phyloP scores from a whole-genome alignment of 2,797 vertebrate genomes.

The Falco naumanni region DNA sequence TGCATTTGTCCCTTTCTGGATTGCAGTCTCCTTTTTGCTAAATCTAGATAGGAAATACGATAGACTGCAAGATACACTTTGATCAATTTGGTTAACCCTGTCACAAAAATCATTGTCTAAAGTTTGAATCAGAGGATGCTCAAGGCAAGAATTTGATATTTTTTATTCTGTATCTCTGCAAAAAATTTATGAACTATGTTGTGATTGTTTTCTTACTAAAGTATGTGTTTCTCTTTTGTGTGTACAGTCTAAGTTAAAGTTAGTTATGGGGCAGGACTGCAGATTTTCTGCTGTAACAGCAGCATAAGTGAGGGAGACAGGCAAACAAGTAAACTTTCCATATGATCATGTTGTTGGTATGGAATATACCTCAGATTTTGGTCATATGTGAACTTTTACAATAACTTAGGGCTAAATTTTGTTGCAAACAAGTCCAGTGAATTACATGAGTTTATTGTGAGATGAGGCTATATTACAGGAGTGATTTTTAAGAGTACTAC shows the following conservation, averaged over 20 bases:
- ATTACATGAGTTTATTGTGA: neutral
- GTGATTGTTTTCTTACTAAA: neutral
- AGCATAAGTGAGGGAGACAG: neutral
- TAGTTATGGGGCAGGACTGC: neutral
- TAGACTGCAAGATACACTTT: neutral
- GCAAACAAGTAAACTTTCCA: neutral
- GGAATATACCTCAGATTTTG: neutral
- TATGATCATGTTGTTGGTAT: neutral
- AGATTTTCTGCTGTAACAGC: neutral
- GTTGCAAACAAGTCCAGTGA: neutral
- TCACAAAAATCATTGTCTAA: neutral
- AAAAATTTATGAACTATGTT: neutral
- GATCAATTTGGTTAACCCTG: neutral
- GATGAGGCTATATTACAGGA: neutral
- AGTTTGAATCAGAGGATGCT: neutral
- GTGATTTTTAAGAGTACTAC: neutral
- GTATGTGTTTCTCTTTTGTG: neutral
- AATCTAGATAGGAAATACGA: neutral
- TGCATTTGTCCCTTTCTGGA: neutral
- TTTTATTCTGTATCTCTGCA: neutral
- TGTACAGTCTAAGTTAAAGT: neutral
- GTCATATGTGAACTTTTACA: neutral
- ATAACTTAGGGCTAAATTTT: neutral
- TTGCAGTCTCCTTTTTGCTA: neutral
- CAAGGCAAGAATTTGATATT: neutral